These are phyloP conservation scores for Amblyraja radiata DNA, from an alignment of 2,797 vertebrate species.

Conservation along the genomic window DNA sequence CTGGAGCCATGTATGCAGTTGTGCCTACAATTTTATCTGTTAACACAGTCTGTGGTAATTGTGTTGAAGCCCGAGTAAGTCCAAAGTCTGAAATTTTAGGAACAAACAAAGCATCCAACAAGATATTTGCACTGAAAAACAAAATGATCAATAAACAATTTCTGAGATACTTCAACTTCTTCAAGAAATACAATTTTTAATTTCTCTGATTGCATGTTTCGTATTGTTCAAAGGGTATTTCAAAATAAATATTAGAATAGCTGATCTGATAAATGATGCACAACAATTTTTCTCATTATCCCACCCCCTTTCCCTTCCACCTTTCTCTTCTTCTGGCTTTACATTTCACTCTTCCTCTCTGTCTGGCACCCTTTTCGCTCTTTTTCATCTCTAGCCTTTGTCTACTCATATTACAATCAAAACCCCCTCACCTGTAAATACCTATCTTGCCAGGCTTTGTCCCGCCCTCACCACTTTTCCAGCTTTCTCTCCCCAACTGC, in stretches of 20 bases:
- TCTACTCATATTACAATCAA: no score
- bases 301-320: no score
- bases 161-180: background rate
- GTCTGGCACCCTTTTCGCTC: no score
- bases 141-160: background rate
- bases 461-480: no score
- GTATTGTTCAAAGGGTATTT: background rate
- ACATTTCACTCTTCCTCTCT: no score
- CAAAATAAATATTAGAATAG: background rate
- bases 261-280: background rate
- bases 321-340: no score
- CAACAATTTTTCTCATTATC: no score
- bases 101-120: conserved; percentile 70
- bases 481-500: no score
- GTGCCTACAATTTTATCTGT: conserved; percentile 89
- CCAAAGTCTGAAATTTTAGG: conserved; percentile 95
- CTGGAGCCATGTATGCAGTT: conserved; percentile 90
- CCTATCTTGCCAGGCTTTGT: no score
- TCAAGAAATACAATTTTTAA: background rate
- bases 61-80: conserved; percentile 77
- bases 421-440: no score
- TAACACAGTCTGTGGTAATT: conserved; percentile 69
- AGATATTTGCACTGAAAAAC: conserved; percentile 77
- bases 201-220: background rate
- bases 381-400: no score